A percentile compares a stretch with the other conserved stretches of the same genome.
These are phyloP conservation scores for Calcarius lapponicus DNA, from an alignment of 2,797 vertebrate species.

Conservation along the genomic window DNA sequence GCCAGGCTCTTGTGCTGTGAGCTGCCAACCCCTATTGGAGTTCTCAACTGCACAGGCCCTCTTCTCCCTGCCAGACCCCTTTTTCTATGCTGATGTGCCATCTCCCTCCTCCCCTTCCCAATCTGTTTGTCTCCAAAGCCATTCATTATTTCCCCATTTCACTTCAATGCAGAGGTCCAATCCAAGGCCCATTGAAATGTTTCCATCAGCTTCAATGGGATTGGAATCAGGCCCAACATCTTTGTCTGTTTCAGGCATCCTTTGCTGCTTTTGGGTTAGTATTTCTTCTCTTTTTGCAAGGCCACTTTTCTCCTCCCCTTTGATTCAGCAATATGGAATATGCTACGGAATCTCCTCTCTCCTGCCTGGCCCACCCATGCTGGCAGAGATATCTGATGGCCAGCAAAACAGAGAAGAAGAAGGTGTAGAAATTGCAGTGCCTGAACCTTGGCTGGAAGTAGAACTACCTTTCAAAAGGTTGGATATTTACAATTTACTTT, in stretches of 20 bases:
- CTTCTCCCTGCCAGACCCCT: conserved; percentile 22
- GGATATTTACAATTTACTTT: background rate
- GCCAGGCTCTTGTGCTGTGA: background rate
- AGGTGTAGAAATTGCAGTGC: background rate
- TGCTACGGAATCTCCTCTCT: background rate
- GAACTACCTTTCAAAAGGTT: background rate
- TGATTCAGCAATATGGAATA: background rate
- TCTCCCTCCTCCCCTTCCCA: background rate
- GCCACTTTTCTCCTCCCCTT: background rate
- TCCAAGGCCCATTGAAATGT: conserved; percentile 38
- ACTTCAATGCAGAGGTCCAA: background rate
- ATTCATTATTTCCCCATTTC: background rate
- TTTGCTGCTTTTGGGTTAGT: background rate
- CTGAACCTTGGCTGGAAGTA: background rate
- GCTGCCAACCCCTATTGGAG: conserved; percentile 4
- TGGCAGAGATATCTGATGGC: background rate
- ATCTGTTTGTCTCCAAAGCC: background rate
- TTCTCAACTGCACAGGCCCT: background rate
- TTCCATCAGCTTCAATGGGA: background rate
- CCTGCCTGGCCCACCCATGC: rapidly evolving
- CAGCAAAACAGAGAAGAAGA: rapidly evolving
- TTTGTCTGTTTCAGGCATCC: conserved; percentile 18
- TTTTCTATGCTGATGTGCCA: background rate
- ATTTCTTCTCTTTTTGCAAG: background rate
- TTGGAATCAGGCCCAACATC: background rate